A percentile compares a stretch with the other conserved stretches of the same genome.
Conservation (phyloP, 2,113 vertebrate species). For the Gracilinanus agilis region DNA sequence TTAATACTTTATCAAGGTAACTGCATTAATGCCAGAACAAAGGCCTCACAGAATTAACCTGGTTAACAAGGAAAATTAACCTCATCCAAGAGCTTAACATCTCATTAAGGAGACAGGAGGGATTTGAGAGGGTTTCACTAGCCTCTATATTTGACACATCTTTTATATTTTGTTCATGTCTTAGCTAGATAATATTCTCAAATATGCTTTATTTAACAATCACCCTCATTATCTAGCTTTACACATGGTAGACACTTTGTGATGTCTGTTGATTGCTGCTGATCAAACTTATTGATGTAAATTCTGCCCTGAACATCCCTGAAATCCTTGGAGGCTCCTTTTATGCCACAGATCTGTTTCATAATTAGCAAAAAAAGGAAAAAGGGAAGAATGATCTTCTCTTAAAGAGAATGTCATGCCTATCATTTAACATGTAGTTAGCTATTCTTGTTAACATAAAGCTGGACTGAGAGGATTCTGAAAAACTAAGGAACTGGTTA, state of each 20-base stretch:
- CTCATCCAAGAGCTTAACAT: not conserved
- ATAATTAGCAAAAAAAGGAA: not conserved
- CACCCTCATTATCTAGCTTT: not conserved
- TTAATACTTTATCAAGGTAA: not conserved
- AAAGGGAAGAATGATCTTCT: not conserved
- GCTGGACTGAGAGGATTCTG: constrained; percentile 4
- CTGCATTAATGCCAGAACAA: not conserved
- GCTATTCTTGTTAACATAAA: not conserved
- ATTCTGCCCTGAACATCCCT: not conserved
- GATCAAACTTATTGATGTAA: not conserved
- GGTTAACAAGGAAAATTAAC: not conserved
- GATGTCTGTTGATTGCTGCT: not conserved
- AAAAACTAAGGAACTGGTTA: not conserved
- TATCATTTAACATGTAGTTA: not conserved
- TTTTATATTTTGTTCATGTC: not conserved
- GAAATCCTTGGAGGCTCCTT: not conserved
- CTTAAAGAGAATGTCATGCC: not conserved
- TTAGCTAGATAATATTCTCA: not conserved
- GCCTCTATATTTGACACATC: not conserved
- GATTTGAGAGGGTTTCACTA: not conserved
- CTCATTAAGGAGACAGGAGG: not conserved
- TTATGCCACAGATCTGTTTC: not conserved
- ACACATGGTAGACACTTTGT: not conserved
- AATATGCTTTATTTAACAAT: not conserved
- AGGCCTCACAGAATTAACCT: not conserved